Percentiles rank a stretch among this genome's conserved stretches.
phyloP scores from a whole-genome alignment of 2,113 vertebrate genomes.

The Periophthalmus modestus region DNA sequence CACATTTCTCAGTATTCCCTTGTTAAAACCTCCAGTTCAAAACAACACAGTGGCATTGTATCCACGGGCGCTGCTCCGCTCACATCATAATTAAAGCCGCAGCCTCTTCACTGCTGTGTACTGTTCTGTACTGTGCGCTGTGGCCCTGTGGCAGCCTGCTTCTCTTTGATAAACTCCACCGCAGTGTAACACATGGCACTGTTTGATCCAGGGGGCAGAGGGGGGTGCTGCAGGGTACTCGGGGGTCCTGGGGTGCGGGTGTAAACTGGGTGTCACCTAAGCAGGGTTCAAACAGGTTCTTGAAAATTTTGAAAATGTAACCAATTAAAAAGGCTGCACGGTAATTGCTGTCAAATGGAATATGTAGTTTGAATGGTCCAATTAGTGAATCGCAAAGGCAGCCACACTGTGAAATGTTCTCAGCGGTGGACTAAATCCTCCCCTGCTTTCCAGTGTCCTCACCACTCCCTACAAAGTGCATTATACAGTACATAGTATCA shows the following conservation, averaged over 20 bases:
- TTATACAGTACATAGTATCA: no score
- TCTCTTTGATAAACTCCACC: conserved; percentile 53
- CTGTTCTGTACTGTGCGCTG: background rate
- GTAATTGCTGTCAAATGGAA: background rate
- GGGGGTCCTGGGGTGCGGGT: conserved; percentile 20
- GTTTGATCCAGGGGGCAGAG: conserved; percentile 56
- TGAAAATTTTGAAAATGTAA: background rate
- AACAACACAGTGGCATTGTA: background rate
- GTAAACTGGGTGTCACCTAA: conserved; percentile 46
- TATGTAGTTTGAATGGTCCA: background rate
- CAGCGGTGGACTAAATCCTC: no score
- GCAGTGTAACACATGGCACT: conserved; percentile 24
- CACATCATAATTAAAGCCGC: conserved; percentile 1
- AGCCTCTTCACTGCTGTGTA: conserved; percentile 10
- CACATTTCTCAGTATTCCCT: background rate
- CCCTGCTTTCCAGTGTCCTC: no score
- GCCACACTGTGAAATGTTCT: no score
- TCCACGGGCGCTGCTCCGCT: background rate
- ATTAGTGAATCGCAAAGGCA: no score
- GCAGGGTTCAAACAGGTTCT: background rate
- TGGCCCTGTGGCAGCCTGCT: conserved; percentile 33
- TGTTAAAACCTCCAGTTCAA: background rate
- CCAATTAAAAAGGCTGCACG: background rate
- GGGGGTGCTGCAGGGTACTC: conserved; percentile 31
- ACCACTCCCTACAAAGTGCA: no score